These are phyloP conservation scores for Drosophila pectinifera DNA, from an alignment of 1,140 invertebrate genomes.

Conservation along the genomic window DNA sequence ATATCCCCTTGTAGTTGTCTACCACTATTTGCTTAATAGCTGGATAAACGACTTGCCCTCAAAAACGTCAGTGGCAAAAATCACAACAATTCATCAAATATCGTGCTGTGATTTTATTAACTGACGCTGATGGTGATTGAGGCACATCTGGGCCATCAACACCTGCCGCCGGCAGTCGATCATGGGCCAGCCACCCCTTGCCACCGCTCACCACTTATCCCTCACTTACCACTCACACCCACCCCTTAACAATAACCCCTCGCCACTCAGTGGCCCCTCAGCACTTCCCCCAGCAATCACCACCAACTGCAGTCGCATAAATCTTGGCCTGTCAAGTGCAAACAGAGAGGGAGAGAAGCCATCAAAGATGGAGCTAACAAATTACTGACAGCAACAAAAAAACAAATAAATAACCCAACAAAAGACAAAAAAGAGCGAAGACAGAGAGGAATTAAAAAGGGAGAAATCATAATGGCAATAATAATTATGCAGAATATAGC, in stretches of 20 bases:
- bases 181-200: slow-evolving; percentile 5
- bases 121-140: slow-evolving; percentile 80
- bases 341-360: slow-evolving; percentile 20
- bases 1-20: slow-evolving; percentile 9
- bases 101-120: slow-evolving; percentile 78
- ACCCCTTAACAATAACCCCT: not conserved
- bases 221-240: not conserved
- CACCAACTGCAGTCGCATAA: slow-evolving; percentile 65
- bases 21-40: slow-evolving; percentile 54
- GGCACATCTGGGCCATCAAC: slow-evolving; percentile 76
- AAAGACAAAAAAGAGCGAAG: slow-evolving; percentile 5
- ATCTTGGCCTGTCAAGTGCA: slow-evolving; percentile 69
- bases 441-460: slow-evolving; percentile 7
- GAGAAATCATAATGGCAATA: slow-evolving; percentile 46
- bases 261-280: not conserved
- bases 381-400: slow-evolving; percentile 34
- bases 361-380: slow-evolving; percentile 60
- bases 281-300: slow-evolving; percentile 33
- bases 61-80: slow-evolving; percentile 61
- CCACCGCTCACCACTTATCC: slow-evolving; percentile 1
- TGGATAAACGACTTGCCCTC: slow-evolving; percentile 65
- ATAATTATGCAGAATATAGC: slow-evolving; percentile 71
- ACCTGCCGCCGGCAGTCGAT: slow-evolving; percentile 63
- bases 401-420: not conserved
- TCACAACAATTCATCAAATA: slow-evolving; percentile 74